Evolutionary conservation across 1,140 invertebrate genomes (phyloP).

Genomic region (Frieseomelitta varia): DNA sequence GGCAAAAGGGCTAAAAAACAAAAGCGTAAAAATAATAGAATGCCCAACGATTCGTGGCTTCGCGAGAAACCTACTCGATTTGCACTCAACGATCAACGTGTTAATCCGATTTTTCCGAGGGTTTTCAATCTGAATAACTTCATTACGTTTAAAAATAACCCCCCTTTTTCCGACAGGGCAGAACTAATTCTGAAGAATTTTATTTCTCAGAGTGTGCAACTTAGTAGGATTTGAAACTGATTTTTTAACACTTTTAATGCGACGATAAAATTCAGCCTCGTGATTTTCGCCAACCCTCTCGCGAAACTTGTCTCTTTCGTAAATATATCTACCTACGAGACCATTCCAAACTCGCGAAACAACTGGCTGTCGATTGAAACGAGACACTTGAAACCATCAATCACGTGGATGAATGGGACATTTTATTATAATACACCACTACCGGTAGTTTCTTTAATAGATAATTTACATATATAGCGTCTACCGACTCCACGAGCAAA

Average conservation of each 20-base stretch:
- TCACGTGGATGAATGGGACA: neutral
- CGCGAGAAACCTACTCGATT: too few relatives aligned
- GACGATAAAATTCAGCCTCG: too few relatives aligned
- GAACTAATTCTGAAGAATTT: neutral
- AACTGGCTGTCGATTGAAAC: neutral
- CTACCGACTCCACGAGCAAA: neutral
- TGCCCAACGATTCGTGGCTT: too few relatives aligned
- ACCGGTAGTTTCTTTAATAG: neutral
- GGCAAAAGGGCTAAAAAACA: too few relatives aligned
- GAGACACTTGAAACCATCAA: neutral
- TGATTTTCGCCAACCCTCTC: too few relatives aligned
- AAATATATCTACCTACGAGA: neutral
- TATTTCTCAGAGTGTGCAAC: neutral
- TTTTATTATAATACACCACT: neutral
- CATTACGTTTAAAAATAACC: neutral
- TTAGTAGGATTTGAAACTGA: neutral
- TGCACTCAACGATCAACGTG: too few relatives aligned
- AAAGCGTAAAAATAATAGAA: too few relatives aligned
- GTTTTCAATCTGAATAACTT: neutral
- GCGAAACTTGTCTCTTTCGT: too few relatives aligned
- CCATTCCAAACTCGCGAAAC: neutral
- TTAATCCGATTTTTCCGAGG: too few relatives aligned
- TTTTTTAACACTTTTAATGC: neutral
- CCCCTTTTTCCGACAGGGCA: too few relatives aligned
- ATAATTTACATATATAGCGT: neutral